Base-by-base conservation (phyloP, 2,113 vertebrate genomes). In the Micromys minutus region DNA sequence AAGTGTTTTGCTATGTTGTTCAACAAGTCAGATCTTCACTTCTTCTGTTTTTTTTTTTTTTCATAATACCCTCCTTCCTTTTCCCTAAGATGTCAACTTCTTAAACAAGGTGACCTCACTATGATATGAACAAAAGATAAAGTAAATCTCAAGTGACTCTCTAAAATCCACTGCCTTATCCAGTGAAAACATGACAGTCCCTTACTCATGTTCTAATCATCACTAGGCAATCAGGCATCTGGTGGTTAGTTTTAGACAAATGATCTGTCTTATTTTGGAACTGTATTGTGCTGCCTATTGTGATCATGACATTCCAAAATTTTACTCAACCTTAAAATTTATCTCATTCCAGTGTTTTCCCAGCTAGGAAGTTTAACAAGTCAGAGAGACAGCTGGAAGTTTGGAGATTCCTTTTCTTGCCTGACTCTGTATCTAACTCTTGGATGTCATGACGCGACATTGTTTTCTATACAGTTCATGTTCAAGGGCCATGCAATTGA, bases 11-110 rank as follows among this genome's bases (percentile, higher is more conserved):
- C 15, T 39, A 17, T 26, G 11, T 29, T n/a, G 4, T 72, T 71
- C 10, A 84, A 22, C 71, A 61, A 81, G 29, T 88, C 65, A 81
- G n/a, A 5, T 90, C 87, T 94, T 96, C 36, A 87, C 71, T 95
- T 67, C 42, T 77, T 87, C 65, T 15, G 50, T 52, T 34, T 67
- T 67, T 67, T 34, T 57, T 19, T 81, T 93, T 34, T 88, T 74
- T n/a, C 36, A 77, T 39, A 57, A 22, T 75, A 12, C 75, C 52
- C 2, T 75, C 6, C 74, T 96, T 93, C 45, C 57, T 47, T 79
- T 39, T 72, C n/a, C 5, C 36, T 94, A 34, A 93, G 89, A 59
- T 75, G 76, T 96, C 34, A 61, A 55, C 34, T 57, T 63, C 34
- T 75, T 94, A 10, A 63, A 24, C 45, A 55, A 85, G 59, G 39